These are phyloP conservation scores for Pseudomugil gertrudae DNA, from an alignment of 2,797 vertebrate genomes.

Conservation along the genomic window DNA sequence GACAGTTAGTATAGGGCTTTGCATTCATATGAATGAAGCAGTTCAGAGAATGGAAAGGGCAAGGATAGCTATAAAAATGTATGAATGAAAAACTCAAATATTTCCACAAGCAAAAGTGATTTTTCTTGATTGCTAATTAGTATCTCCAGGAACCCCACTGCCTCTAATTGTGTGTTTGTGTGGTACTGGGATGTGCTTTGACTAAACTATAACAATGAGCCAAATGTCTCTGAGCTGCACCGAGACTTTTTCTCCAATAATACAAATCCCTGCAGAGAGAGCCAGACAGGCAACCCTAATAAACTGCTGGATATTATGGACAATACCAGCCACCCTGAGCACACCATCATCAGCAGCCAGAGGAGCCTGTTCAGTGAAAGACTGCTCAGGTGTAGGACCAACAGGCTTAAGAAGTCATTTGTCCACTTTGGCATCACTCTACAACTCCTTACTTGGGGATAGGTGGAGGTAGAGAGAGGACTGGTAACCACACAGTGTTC, in stretches of 20 bases:
- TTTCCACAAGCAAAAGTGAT: slow-evolving; percentile 16
- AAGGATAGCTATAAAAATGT: neutral
- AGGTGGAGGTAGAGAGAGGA: too few relatives aligned
- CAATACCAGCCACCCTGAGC: too few relatives aligned
- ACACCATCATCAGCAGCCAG: too few relatives aligned
- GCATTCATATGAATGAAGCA: slow-evolving; percentile 25
- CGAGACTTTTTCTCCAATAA: slow-evolving; percentile 54
- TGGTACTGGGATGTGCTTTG: slow-evolving; percentile 58
- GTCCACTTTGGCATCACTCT: too few relatives aligned
- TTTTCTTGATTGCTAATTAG: slow-evolving; percentile 69
- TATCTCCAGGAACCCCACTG: slow-evolving; percentile 54
- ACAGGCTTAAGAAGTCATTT: too few relatives aligned
- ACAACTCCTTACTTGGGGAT: too few relatives aligned
- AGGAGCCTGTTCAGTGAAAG: too few relatives aligned
- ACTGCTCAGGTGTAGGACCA: too few relatives aligned
- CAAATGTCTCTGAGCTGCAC: slow-evolving; percentile 45
- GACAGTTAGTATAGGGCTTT: slow-evolving; percentile 9
- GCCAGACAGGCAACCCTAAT: too few relatives aligned
- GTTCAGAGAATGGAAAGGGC: slow-evolving; percentile 14
- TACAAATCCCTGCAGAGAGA: too few relatives aligned
- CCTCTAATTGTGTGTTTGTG: slow-evolving; percentile 74
- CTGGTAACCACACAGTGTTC: too few relatives aligned
- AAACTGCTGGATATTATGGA: too few relatives aligned
- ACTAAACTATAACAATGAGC: slow-evolving; percentile 73
- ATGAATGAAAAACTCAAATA: slow-evolving; percentile 5